Conservation (phyloP, 2,113 vertebrate genomes). For the Rhipidura dahli region DNA sequence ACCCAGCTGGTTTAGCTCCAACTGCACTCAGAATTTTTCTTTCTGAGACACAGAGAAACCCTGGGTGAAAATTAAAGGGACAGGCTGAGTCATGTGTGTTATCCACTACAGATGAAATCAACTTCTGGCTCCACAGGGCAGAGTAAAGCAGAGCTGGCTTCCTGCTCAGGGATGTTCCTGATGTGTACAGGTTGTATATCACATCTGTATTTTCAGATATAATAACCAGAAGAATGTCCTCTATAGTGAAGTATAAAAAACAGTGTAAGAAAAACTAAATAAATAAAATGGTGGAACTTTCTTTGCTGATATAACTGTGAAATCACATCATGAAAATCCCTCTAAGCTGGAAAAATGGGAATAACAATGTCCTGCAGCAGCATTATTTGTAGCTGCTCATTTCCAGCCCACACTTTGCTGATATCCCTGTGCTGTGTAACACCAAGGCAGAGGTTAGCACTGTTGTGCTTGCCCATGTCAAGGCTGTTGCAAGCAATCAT, state of each 20-base stretch:
- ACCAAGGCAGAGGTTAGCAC: not conserved
- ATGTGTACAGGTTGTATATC: not conserved
- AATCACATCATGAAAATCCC: not conserved
- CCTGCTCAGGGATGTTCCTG: not conserved
- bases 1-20: not conserved
- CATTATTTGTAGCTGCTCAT: not conserved
- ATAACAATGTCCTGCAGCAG: not conserved
- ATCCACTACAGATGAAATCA: not conserved
- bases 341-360: not conserved
- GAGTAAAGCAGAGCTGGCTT: not conserved
- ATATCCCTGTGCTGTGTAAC: not conserved
- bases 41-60: not conserved
- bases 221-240: not conserved
- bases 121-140: not conserved
- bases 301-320: not conserved
- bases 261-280: not conserved
- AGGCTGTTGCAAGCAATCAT: not conserved
- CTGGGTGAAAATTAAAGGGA: not conserved
- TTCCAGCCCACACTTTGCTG: not conserved
- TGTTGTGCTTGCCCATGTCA: not conserved
- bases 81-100: not conserved
- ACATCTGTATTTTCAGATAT: not conserved
- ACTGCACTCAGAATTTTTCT: not conserved
- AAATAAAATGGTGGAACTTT: not conserved
- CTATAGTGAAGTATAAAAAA: not conserved